Percentiles rank a stretch among this genome's conserved stretches.
Evolutionary conservation across 2,797 vertebrate species (phyloP).

Genomic region (Leptoclinus maculatus): DNA sequence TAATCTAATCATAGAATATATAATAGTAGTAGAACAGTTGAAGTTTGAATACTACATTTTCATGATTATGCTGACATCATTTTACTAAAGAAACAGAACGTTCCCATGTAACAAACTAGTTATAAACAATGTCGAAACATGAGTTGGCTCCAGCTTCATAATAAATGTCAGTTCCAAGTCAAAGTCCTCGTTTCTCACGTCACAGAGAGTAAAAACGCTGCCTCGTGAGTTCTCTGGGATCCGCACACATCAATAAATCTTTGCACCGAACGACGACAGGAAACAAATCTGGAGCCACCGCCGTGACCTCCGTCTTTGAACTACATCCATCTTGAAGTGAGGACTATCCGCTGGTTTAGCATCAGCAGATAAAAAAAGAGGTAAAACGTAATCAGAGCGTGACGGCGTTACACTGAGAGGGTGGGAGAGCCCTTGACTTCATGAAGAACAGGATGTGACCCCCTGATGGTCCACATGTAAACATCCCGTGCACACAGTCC

Average conservation of each 20-base stretch:
- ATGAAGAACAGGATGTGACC: constrained; percentile 50
- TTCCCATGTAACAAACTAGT: neutral
- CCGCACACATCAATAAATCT: constrained; percentile 8
- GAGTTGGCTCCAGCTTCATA: neutral
- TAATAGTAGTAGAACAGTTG: neutral
- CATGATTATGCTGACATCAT: neutral
- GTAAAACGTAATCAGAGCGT: neutral
- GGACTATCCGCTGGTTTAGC: neutral
- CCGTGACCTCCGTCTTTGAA: neutral
- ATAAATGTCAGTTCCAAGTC: constrained; percentile 10
- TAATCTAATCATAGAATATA: neutral
- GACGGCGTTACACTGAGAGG: neutral
- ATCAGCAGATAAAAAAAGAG: neutral
- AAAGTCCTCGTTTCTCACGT: constrained; percentile 27
- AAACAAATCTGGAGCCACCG: neutral
- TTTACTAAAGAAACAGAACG: neutral
- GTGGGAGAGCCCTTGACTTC: constrained; percentile 21
- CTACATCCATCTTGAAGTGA: no score
- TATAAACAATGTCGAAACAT: neutral
- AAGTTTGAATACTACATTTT: no score
- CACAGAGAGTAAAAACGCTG: neutral
- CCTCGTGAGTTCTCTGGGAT: constrained; percentile 17
- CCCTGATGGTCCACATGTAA: constrained; percentile 38
- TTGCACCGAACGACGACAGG: no score
- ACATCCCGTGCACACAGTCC: constrained; percentile 31